Conservation (phyloP, 2,797 vertebrate species). For the Cossypha niveicapilla region DNA sequence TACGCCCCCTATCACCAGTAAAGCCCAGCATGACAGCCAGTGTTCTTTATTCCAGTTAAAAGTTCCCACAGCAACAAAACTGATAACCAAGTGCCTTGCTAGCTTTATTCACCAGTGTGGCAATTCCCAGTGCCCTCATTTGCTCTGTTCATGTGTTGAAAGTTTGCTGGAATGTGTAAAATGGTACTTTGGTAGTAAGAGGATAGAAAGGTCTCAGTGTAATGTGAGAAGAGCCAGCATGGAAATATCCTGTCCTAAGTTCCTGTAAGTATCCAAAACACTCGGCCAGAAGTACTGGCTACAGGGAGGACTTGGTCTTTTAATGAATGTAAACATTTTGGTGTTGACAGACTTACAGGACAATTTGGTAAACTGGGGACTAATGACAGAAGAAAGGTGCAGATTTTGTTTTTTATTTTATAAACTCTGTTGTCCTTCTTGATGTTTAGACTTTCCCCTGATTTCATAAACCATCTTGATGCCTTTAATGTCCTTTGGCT, state of each 20-base stretch:
- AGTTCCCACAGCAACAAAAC: neutral
- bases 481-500: neutral
- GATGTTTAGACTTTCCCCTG: neutral
- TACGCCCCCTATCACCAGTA: neutral
- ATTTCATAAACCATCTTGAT: neutral
- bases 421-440: neutral
- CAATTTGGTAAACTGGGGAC: neutral
- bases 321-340: neutral
- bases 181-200: constrained; percentile 23
- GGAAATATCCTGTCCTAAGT: constrained; percentile 59
- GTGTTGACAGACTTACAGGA: neutral
- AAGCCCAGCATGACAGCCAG: neutral
- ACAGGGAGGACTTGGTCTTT: neutral
- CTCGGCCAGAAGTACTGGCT: constrained; percentile 14
- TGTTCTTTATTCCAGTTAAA: neutral
- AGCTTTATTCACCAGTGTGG: neutral
- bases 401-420: neutral
- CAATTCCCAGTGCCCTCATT: neutral
- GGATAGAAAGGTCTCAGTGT: constrained; percentile 43
- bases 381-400: neutral
- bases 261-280: constrained; percentile 48
- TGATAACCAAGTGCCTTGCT: neutral
- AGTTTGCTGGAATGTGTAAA: constrained; percentile 64
- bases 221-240: constrained; percentile 47
- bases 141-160: constrained; percentile 13